A percentile compares a stretch with the other conserved stretches of the same genome.
These are phyloP conservation scores for Botia almorhae DNA, from an alignment of 2,797 vertebrate genomes.

Conservation along the genomic window DNA sequence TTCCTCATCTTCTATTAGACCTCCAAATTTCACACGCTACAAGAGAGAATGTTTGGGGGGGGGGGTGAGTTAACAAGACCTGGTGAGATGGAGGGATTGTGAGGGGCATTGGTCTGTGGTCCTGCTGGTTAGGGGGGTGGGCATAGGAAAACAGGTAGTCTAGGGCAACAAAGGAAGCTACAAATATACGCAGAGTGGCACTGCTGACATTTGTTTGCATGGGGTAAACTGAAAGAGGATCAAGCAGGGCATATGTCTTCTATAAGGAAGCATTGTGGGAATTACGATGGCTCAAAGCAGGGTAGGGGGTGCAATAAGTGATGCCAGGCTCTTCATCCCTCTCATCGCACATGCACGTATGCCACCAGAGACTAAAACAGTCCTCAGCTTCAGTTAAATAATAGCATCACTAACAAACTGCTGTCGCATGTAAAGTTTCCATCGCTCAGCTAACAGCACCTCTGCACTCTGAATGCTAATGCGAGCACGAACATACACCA, in stretches of 20 bases:
- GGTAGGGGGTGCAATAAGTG: constrained; percentile 41
- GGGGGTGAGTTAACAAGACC: constrained; percentile 35
- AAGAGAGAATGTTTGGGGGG: constrained; percentile 54
- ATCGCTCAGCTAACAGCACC: constrained; percentile 63
- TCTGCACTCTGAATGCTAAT: constrained; percentile 76
- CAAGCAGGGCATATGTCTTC: not conserved
- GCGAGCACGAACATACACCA: constrained; percentile 65
- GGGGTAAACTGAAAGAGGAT: not conserved
- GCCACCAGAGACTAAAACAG: constrained; percentile 36
- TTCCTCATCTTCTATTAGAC: constrained; percentile 62
- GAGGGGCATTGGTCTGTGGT: constrained; percentile 35
- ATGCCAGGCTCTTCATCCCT: not conserved
- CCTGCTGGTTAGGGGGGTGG: constrained; percentile 26
- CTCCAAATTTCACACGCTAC: constrained; percentile 69
- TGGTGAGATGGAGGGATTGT: constrained; percentile 9
- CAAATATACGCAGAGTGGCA: constrained; percentile 36
- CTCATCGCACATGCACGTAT: constrained; percentile 37
- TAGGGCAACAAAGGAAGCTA: constrained; percentile 26
- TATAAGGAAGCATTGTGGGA: not conserved
- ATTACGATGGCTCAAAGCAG: constrained; percentile 29
- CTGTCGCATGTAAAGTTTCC: constrained; percentile 50
- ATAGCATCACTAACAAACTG: constrained; percentile 39
- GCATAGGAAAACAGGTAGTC: constrained; percentile 49
- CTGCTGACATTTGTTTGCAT: constrained; percentile 27
- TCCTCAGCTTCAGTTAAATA: constrained; percentile 37